Evolutionary conservation across 1,140 invertebrate genomes (phyloP), one percentile per base, ranked within the genome.

Genomic region (Teleopsis dalmanni): DNA sequence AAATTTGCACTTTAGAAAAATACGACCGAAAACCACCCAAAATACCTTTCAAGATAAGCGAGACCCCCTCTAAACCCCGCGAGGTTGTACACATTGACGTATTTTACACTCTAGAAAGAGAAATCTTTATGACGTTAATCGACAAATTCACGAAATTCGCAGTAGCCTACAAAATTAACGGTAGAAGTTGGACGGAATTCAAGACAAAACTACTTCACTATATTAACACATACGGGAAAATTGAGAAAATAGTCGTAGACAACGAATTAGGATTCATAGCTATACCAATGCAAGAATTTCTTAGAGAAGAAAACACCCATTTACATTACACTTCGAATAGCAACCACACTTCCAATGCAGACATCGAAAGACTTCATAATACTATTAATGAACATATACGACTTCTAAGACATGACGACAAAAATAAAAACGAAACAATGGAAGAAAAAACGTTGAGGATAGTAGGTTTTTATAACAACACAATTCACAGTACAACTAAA

Each of bases 1-100:
- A 44, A 38, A 50, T 36, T 7, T 50, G 48, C 26, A 27, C 36
- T 13, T 31, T 19, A 4, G 16, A 11, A 9, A 47, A 47, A 36
- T 50, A 43, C 18, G 48, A 42, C 29, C n/a, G 48, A 43, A 25
- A 43, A 13, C 48, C 38, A 6, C 38, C 16, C n/a, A 50, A 43
- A 43, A 19, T 43, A 14, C 4, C 8, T 31, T 46, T 38, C 27
- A 21, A 46, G 38, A 31, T 18, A 13, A 33, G 38, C 2, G 22
- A 50, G 43, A 50, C 29, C 14, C 48, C 48, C 11, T 13, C 9
- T 16, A 51, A 46, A 27, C 42, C 49, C 11, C 11, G 21, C 31
- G 42, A 51, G 21, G 38, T 46, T 18, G 19, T 51, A 22, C 49
- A 46, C 18, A 37, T 37, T n/a, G 27, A 50, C 19, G 11, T 44